A percentile compares a stretch with the other conserved stretches of the same genome.
Evolutionary conservation across 2,113 vertebrate genomes (phyloP).

Genomic region (Merops nubicus): DNA sequence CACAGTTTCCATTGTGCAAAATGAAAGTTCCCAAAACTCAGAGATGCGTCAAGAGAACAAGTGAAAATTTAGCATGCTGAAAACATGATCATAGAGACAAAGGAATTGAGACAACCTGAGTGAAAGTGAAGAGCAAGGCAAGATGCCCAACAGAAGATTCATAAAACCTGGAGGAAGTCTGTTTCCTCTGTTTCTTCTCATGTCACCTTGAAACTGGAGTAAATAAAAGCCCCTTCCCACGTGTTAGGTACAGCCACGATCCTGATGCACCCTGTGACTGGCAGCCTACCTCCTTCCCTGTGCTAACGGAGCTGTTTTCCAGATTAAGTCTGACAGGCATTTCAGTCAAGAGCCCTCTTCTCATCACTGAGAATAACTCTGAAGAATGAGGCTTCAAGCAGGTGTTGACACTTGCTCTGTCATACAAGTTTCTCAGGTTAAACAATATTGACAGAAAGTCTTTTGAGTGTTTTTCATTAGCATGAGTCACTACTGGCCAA

Average conservation of each 20-base stretch:
- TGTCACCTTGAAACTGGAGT: neutral
- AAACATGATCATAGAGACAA: neutral
- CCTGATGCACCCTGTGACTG: neutral
- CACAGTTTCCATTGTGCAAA: fast-evolving
- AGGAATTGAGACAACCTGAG: neutral
- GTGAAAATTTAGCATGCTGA: fast-evolving
- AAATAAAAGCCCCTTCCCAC: neutral
- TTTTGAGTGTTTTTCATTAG: neutral
- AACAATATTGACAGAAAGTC: neutral
- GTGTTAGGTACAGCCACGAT: neutral
- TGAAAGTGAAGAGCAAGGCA: neutral
- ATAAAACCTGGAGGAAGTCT: neutral
- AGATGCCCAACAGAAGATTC: neutral
- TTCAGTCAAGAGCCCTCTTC: neutral
- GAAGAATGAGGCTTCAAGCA: constrained; percentile 2
- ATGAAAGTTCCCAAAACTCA: neutral
- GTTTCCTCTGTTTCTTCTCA: neutral
- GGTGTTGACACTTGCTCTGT: constrained; percentile 1
- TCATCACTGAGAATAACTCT: neutral
- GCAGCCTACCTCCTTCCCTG: neutral
- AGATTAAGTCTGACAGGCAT: neutral
- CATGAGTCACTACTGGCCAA: neutral
- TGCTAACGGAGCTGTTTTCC: neutral
- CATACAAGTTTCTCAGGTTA: constrained; percentile 1
- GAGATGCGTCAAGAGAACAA: fast-evolving